Percentiles rank a stretch among this genome's conserved stretches.
phyloP scores from a whole-genome alignment of 2,797 vertebrate species.

The Spinus olivaceus region DNA sequence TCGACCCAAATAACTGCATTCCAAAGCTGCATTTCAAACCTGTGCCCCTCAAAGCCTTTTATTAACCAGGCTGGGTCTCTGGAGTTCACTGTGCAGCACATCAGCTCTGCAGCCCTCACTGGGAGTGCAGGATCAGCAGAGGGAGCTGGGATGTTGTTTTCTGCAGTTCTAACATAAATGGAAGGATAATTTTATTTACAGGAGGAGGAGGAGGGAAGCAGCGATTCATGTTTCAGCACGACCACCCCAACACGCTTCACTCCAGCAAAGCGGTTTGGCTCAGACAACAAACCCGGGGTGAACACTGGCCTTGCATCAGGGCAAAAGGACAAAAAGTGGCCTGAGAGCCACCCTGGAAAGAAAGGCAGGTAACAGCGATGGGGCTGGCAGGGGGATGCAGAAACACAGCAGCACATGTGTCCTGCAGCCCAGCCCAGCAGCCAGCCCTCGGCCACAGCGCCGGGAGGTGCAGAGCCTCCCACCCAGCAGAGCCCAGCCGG shows the following conservation, averaged over 20 bases:
- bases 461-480: neutral
- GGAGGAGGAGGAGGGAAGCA: neutral
- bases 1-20: neutral
- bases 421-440: neutral
- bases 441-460: fast-evolving
- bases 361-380: neutral
- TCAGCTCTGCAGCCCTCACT: neutral
- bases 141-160: slow-evolving; percentile 38
- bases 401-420: neutral
- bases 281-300: neutral
- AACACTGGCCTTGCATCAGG: neutral
- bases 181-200: slow-evolving; percentile 16
- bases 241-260: neutral
- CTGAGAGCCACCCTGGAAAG: neutral
- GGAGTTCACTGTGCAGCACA: neutral
- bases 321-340: neutral
- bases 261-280: neutral
- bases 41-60: neutral
- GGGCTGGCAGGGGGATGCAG: neutral
- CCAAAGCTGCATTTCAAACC: neutral
- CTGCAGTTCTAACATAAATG: neutral
- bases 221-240: neutral
- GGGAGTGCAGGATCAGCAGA: slow-evolving; percentile 28
- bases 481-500: neutral
- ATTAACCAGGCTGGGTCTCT: neutral